A percentile compares a stretch with the other conserved stretches of the same genome.
phyloP scores from a whole-genome alignment of 2,888 invertebrate species.

The Tridacna gigas region DNA sequence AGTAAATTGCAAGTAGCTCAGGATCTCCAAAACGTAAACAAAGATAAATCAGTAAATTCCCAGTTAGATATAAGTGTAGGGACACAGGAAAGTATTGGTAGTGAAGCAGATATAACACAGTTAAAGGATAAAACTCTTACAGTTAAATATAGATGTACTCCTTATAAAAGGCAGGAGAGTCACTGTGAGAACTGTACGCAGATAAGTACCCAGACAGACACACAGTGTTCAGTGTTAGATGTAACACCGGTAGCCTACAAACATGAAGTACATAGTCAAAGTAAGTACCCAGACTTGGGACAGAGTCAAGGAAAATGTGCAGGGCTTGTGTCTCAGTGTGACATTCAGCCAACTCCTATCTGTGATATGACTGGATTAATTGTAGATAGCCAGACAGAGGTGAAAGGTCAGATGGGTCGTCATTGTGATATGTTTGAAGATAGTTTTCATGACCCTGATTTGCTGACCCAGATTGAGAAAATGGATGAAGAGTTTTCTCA shows the following conservation, averaged over 20 bases:
- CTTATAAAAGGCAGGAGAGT: slow-evolving; percentile 26
- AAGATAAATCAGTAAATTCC: neutral
- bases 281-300: neutral
- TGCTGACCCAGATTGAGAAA: slow-evolving; percentile 13
- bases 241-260: neutral
- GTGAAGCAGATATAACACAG: slow-evolving; percentile 41
- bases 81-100: neutral
- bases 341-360: slow-evolving; percentile 22
- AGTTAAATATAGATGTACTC: slow-evolving; percentile 52
- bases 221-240: slow-evolving; percentile 21
- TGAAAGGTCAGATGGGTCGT: slow-evolving; percentile 23
- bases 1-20: neutral
- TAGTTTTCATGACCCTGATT: slow-evolving; percentile 38
- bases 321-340: slow-evolving; percentile 30
- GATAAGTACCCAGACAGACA: slow-evolving; percentile 2
- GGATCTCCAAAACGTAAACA: neutral
- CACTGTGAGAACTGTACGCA: neutral
- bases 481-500: neutral
- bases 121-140: slow-evolving; percentile 44
- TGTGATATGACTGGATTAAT: slow-evolving; percentile 61
- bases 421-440: slow-evolving; percentile 60
- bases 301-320: slow-evolving; percentile 2
- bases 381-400: slow-evolving; percentile 46
- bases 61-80: slow-evolving; percentile 7
- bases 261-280: neutral